Evolutionary conservation across 2,113 vertebrate genomes (phyloP).

Genomic region (Apteryx owenii): DNA sequence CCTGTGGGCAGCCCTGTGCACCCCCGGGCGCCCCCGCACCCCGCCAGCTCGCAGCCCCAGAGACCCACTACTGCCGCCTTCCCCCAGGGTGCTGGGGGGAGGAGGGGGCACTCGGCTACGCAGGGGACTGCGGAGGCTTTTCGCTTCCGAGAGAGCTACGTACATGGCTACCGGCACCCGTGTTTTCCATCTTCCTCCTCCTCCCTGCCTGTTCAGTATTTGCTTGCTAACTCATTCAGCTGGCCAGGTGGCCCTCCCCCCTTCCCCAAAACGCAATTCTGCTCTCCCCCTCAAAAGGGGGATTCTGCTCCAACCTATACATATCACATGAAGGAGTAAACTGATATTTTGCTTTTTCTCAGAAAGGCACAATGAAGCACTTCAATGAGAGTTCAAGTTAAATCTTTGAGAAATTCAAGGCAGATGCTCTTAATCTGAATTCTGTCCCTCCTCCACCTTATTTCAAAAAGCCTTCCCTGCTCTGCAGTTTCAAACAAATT

Average conservation of each 20-base stretch:
- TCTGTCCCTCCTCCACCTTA: not conserved
- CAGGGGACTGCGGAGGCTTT: rapidly evolving
- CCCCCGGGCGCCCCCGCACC: rapidly evolving
- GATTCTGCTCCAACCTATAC: not conserved
- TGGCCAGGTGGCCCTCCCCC: no score
- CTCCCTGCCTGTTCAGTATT: not conserved
- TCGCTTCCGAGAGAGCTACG: not conserved
- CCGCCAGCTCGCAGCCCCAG: no score
- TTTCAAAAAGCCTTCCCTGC: not conserved
- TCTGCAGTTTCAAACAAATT: not conserved
- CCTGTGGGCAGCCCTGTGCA: rapidly evolving
- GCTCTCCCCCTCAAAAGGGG: not conserved
- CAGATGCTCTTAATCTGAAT: not conserved
- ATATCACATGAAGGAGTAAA: not conserved
- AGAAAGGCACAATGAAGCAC: not conserved
- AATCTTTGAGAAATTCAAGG: not conserved
- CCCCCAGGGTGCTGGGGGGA: rapidly evolving
- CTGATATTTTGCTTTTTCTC: not conserved
- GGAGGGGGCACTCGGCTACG: not conserved
- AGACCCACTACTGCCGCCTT: rapidly evolving
- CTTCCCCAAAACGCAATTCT: no score
- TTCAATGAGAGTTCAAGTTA: not conserved
- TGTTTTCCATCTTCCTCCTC: no score
- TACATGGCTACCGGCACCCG: not conserved
- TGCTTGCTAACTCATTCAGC: not conserved